Evolutionary conservation across 2,888 invertebrate species (phyloP), one percentile per base, ranked within the genome.

Genomic region (Vesta saturnalis): DNA sequence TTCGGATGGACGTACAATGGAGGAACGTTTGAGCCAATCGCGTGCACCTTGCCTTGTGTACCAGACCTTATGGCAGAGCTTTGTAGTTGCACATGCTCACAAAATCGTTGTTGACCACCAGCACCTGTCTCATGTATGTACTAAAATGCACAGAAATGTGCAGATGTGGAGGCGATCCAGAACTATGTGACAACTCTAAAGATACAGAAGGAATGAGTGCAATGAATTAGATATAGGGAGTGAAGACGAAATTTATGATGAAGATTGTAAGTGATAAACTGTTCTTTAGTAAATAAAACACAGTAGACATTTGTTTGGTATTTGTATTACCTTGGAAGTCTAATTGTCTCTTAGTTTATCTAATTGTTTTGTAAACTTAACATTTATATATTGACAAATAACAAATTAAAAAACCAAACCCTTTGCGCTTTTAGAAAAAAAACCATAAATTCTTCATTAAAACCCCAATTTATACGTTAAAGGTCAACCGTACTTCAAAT

Each of bases 131-230:
- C n/a, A 4, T n/a, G n/a, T 47, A n/a, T 14, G n/a, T 47, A 12
- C 47, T 8, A n/a, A 47, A 47, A 47, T 47, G 47, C n/a, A 15
- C n/a, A n/a, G n/a, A n/a, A n/a, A n/a, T n/a, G n/a, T n/a, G n/a
- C n/a, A n/a, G n/a, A n/a, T n/a, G n/a, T 12, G n/a, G 47, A 47
- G 47, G 15, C 15, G 47, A 47, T 47, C 14, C 47, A 47, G 47
- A 47, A 47, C 47, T 47, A 47, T 15, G 47, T 47, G 15, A 47
- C 30, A 6, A 47, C 47, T 47, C 8, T 47, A 47, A 47, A n/a
- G 47, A 14, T 47, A 47, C 47, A 47, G 47, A 47, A 47, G 47
- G n/a, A n/a, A n/a, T n/a, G n/a, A n/a, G n/a, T n/a, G n/a, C n/a
- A n/a, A n/a, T n/a, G n/a, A n/a, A n/a, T n/a, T n/a, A n/a, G n/a